Conservation (phyloP, 2,113 vertebrate species). For the Pseudorectes ferrugineus region DNA sequence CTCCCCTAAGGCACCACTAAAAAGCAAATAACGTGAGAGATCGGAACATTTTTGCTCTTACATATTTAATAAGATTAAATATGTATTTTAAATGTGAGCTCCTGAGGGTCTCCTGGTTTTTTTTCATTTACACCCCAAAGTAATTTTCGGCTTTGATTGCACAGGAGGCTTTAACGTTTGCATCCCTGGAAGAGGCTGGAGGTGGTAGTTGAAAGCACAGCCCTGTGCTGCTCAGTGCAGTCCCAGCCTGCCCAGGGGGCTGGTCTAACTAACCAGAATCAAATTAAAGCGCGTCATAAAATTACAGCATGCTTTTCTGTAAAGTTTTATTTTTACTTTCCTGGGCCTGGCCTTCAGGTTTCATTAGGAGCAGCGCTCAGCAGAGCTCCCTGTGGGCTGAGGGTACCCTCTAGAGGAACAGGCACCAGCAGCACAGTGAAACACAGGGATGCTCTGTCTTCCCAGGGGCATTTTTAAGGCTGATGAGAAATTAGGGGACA, state of each 20-base stretch:
- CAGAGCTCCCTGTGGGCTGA: conserved; percentile 14
- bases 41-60: conserved; percentile 10
- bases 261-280: conserved; percentile 66
- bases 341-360: conserved; percentile 53
- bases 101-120: fast-evolving
- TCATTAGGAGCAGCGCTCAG: conserved; percentile 22
- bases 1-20: not conserved
- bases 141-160: conserved; percentile 41
- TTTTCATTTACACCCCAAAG: not conserved
- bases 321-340: conserved; percentile 40
- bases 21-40: not conserved
- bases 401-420: conserved; percentile 65
- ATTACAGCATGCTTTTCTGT: conserved; percentile 73
- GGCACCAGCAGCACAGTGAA: not conserved
- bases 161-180: conserved; percentile 51
- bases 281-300: conserved; percentile 71
- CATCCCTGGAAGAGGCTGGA: not conserved
- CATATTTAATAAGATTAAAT: not conserved
- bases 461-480: not conserved
- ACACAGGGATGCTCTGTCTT: not conserved
- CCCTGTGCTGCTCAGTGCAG: not conserved
- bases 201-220: conserved; percentile 10
- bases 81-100: not conserved
- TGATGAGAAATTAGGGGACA: not conserved
- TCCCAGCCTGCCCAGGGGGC: conserved; percentile 60